Base-by-base conservation (phyloP, 2,888 invertebrate species). In the Drosophila neotestacea region DNA sequence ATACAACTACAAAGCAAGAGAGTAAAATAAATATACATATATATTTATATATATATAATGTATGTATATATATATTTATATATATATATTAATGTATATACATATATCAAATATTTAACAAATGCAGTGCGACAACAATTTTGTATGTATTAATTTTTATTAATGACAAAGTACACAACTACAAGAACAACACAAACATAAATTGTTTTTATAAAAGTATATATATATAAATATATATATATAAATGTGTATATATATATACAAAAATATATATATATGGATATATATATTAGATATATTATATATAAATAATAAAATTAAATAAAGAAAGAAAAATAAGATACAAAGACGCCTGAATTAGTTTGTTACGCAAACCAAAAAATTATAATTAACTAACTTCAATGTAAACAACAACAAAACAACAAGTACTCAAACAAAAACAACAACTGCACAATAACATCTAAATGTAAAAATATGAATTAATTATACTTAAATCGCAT, bases 381-480 rank as follows among this genome's bases (percentile, higher is more conserved):
- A 74, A 80, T 74, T 80, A 82, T 70, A 75, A 73, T 73, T 83
- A 88, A 86, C 73, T 83, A 75, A 88, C 70, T 81, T 88, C 73
- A 81, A 77, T 75, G 73, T 75, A 78, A 80, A 88, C 70, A 69
- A 70, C 55, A 68, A 71, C 22, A 22, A 62, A 71, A 28, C 46
- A 47, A 44, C 34, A 41, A 63, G 38, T 46, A 48, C 47, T 11
- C 47, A 63, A 52, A 59, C 46, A 55, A 59, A 16, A 75, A 73
- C 60, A 65, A 73, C 59, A 70, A 69, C 89, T 90, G 91, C 90
- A 91, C 90, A 91, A 90, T 90, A 88, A 90, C 70, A 81, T 87
- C 80, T 85, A 82, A 88, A 83, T 88, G 82, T 85, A 77, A 79
- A 91, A 91, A 78, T 84, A 82, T 73, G 59, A 78, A 77, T 85